These are phyloP conservation scores for Villa cingulata DNA, from an alignment of 2,888 invertebrate species.

Conservation along the genomic window DNA sequence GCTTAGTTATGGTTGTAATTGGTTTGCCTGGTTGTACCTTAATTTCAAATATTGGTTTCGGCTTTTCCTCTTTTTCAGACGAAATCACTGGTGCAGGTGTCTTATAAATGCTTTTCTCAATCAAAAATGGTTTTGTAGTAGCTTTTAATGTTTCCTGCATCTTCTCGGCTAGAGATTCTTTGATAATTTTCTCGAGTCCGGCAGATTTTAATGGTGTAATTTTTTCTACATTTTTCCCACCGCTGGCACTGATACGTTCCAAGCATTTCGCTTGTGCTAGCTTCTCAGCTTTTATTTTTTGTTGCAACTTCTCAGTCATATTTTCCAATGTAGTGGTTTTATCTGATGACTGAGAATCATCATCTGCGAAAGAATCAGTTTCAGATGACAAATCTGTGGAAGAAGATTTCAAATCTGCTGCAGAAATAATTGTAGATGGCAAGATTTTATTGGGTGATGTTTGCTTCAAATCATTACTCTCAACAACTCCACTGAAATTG, in stretches of 20 bases:
- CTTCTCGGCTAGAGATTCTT: conserved; percentile 24
- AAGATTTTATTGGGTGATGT: conserved; percentile 9
- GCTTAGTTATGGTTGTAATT: not conserved
- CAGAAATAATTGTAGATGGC: not conserved
- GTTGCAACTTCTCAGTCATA: conserved; percentile 25
- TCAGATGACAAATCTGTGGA: conserved; percentile 31
- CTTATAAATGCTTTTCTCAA: conserved; percentile 11
- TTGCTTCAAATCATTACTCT: not conserved
- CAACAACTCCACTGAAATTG: conserved; percentile 10
- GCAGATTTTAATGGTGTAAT: conserved; percentile 16
- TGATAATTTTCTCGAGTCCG: conserved; percentile 25
- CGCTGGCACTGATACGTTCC: conserved; percentile 2
- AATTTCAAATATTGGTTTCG: conserved; percentile 1
- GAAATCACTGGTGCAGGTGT: conserved; percentile 9
- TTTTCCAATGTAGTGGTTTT: conserved; percentile 28
- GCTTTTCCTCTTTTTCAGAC: conserved; percentile 11
- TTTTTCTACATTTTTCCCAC: conserved; percentile 14
- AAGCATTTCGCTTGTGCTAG: conserved; percentile 15
- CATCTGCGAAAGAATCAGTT: conserved; percentile 32
- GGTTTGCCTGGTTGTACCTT: conserved; percentile 2
- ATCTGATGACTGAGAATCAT: conserved; percentile 35
- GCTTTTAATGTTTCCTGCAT: conserved; percentile 22
- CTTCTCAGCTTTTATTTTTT: conserved; percentile 25
- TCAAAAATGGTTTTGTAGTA: conserved; percentile 18
- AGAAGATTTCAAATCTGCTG: conserved; percentile 28